Base-by-base conservation (phyloP, 2,113 vertebrate genomes). In the Thamnaconus septentrionalis region DNA sequence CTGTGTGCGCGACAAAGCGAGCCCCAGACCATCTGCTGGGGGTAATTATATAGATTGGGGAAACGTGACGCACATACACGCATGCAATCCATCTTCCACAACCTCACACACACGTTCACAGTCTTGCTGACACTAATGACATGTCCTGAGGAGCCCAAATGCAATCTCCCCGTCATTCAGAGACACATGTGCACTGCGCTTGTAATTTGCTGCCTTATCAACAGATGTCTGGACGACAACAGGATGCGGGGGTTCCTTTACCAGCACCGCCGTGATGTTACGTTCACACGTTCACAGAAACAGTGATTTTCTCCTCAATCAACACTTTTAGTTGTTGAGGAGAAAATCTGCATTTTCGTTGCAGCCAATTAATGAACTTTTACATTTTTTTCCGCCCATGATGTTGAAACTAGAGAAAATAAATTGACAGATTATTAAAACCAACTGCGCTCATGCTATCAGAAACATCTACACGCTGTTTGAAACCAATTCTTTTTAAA, bases 161-260 rank as follows among this genome's bases (percentile, higher is more conserved):
- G 66, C 68, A 61, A 41, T 43, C 57, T 72, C 8, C 40, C 53
- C 66, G 60, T 60, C 57, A 54, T 61, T 82, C 70, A 64, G 63
- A 73, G 6, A 72, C 71, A 66, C 53, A 40, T 41, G 5, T 40
- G 50, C 56, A 52, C 54, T 41, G 18, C 65, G 55, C 79, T 31
- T 82, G 12, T 82, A 73, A 85, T 85, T 84, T 80, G 31, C 55
- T 65, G 57, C 67, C 11, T 3, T 10, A 67, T 75, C 63, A 75
- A 76, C 79, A 85, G 73, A 81, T 78, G 75, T 85, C 75, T 70
- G 61, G 41, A 71, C 66, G 63, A 61, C n/a, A 70, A 69, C 44
- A 70, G 69, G 11, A 12, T 7, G 4, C 11, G 48, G 18, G 1
- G 53, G 10, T 41, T 64, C 64, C 11, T 60, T 69, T 74, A n/a